Percentiles rank a stretch among this genome's conserved stretches.
These are phyloP conservation scores for Phylloscopus trochilus DNA, from an alignment of 2,113 vertebrate species.

Conservation along the genomic window DNA sequence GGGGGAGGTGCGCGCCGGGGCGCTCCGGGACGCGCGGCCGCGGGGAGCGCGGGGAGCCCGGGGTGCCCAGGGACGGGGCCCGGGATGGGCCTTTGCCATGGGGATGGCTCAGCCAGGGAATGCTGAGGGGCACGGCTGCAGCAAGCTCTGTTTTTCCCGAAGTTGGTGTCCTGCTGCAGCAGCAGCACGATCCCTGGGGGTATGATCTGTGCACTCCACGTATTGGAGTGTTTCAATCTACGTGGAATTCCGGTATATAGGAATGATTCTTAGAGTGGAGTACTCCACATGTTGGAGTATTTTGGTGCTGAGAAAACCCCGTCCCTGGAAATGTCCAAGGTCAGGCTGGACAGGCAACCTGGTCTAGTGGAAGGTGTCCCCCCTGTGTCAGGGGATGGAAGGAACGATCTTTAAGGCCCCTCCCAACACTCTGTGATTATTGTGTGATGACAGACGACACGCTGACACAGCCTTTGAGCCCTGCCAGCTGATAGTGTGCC, in stretches of 20 bases:
- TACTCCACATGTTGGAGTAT: not conserved
- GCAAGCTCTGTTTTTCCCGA: not conserved
- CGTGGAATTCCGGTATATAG: not conserved
- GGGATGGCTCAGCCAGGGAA: too few species aligned
- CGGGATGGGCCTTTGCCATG: not conserved
- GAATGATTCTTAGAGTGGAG: not conserved
- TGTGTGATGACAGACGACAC: fast-evolving
- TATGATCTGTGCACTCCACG: not conserved
- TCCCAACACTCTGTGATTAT: not conserved
- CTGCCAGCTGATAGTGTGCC: too few species aligned
- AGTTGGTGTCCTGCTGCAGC: not conserved
- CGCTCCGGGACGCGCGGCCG: fast-evolving
- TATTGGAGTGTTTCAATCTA: not conserved
- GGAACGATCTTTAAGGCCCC: not conserved
- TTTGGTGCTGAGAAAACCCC: not conserved
- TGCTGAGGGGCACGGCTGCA: not conserved
- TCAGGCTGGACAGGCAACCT: not conserved
- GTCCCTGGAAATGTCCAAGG: not conserved
- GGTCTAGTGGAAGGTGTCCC: not conserved
- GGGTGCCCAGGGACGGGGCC: not conserved
- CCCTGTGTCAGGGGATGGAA: not conserved
- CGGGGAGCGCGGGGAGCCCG: fast-evolving
- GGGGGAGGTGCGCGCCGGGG: not conserved
- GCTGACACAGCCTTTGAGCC: not conserved
- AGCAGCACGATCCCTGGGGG: not conserved